phyloP scores from a whole-genome alignment of 2,888 invertebrate species.

The Synanthedon tipuliformis region DNA sequence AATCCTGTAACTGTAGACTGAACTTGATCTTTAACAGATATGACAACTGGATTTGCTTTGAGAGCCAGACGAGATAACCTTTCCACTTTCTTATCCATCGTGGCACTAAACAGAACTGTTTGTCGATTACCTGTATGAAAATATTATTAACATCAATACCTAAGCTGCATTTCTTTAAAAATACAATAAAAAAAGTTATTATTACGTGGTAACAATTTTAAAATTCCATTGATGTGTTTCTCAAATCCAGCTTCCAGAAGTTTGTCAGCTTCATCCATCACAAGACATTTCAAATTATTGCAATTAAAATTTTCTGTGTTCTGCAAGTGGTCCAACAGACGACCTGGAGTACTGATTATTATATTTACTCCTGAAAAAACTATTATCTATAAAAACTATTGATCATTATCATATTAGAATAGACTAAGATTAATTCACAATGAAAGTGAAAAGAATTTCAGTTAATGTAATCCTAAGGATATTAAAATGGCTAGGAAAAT shows the following conservation, averaged over 20 bases:
- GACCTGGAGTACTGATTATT: conserved; percentile 95
- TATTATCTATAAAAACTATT: too few relatives aligned
- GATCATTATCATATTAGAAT: too few relatives aligned
- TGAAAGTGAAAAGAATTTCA: neutral
- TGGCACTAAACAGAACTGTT: conserved; percentile 98
- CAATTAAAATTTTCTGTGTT: conserved; percentile 88
- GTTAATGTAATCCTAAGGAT: neutral
- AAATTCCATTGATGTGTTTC: conserved; percentile 92
- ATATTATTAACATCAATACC: neutral
- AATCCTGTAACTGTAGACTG: conserved; percentile 83
- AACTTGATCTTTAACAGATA: conserved; percentile 84
- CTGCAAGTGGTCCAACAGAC: conserved; percentile 92
- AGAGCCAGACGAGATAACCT: conserved; percentile 87
- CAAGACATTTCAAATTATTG: conserved; percentile 89
- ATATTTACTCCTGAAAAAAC: conserved; percentile 81
- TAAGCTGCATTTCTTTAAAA: too few relatives aligned
- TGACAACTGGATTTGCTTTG: conserved; percentile 88
- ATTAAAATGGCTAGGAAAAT: neutral
- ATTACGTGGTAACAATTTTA: conserved; percentile 81
- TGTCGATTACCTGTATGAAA: conserved; percentile 82
- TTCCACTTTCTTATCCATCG: conserved; percentile 91
- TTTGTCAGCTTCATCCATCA: conserved; percentile 97
- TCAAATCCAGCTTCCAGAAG: conserved; percentile 96
- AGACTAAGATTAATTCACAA: neutral
- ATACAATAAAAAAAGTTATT: conserved; percentile 3